Evolutionary conservation across 2,888 invertebrate genomes (phyloP).

Genomic region (Drosophila niveifrons): DNA sequence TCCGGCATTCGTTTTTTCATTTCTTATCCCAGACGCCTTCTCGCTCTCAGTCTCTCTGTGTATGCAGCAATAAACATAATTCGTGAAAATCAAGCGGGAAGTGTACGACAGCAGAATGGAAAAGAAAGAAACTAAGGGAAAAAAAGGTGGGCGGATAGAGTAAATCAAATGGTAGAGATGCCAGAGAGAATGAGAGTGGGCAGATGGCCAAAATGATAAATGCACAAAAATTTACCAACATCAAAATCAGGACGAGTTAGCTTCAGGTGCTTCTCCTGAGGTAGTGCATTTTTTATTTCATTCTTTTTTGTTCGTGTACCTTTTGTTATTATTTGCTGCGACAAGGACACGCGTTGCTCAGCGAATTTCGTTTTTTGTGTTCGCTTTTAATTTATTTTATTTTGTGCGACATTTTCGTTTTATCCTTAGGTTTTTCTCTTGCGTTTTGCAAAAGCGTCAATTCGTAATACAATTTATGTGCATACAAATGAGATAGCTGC

Average conservation of each 20-base stretch:
- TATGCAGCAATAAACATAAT: constrained; percentile 62
- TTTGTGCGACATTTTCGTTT: constrained; percentile 39
- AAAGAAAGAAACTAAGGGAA: not conserved
- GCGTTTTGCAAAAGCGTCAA: constrained; percentile 45
- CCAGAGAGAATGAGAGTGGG: not conserved
- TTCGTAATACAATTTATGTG: constrained; percentile 67
- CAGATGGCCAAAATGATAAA: constrained; percentile 58
- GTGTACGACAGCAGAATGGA: constrained; percentile 16
- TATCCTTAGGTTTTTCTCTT: not conserved
- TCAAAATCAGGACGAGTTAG: constrained; percentile 48
- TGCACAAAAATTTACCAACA: constrained; percentile 59
- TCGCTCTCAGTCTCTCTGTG: not conserved
- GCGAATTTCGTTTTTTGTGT: constrained; percentile 29
- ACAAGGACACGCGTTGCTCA: constrained; percentile 64
- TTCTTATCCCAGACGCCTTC: constrained; percentile 11
- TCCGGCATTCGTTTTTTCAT: constrained; percentile 9
- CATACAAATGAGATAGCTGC: constrained; percentile 58
- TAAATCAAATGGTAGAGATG: constrained; percentile 38
- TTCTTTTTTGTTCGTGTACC: constrained; percentile 23
- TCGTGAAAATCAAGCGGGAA: constrained; percentile 60
- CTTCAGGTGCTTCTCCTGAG: not conserved
- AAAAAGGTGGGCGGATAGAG: constrained; percentile 18
- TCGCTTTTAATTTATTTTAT: constrained; percentile 57
- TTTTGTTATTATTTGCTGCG: constrained; percentile 59
- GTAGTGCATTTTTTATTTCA: constrained; percentile 19